These are phyloP conservation scores for Drosophila sulfurigaster DNA, from an alignment of 1,140 invertebrate genomes.

Conservation along the genomic window DNA sequence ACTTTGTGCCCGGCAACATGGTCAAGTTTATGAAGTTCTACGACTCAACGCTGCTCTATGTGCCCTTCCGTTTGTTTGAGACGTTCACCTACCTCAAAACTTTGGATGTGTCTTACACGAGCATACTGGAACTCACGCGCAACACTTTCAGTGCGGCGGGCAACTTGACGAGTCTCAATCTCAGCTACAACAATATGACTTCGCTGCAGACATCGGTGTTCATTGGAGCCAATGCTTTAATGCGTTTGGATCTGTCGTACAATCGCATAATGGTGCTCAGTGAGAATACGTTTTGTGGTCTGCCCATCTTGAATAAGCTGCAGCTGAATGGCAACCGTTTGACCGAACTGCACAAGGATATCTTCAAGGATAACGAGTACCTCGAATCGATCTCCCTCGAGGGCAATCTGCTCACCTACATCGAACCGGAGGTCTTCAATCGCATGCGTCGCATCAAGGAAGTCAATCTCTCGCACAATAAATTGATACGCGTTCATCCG, in stretches of 20 bases:
- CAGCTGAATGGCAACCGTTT: conserved; percentile 67
- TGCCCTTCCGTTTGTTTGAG: conserved; percentile 79
- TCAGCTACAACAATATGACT: conserved; percentile 77
- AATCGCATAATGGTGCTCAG: conserved; percentile 68
- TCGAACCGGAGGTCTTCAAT: conserved; percentile 75
- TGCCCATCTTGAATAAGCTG: conserved; percentile 68
- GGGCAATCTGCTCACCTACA: conserved; percentile 61
- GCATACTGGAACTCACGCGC: conserved; percentile 71
- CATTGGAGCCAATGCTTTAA: conserved; percentile 69
- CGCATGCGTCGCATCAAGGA: conserved; percentile 71
- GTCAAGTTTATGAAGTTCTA: conserved; percentile 85
- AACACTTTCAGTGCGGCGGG: conserved; percentile 77
- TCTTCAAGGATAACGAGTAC: conserved; percentile 76
- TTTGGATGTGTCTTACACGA: conserved; percentile 74
- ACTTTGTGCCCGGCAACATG: conserved; percentile 63
- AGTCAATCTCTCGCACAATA: conserved; percentile 75
- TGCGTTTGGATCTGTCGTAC: conserved; percentile 74
- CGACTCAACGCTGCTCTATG: conserved; percentile 73
- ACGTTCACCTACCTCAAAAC: conserved; percentile 71
- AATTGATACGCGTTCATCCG: conserved; percentile 63
- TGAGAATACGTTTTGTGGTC: conserved; percentile 73
- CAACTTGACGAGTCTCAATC: conserved; percentile 70
- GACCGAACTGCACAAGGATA: conserved; percentile 63
- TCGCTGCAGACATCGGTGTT: conserved; percentile 77
- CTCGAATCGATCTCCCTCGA: conserved; percentile 72